These are phyloP conservation scores for Anisognathus igniventris DNA, from an alignment of 2,797 vertebrate genomes.

Conservation along the genomic window DNA sequence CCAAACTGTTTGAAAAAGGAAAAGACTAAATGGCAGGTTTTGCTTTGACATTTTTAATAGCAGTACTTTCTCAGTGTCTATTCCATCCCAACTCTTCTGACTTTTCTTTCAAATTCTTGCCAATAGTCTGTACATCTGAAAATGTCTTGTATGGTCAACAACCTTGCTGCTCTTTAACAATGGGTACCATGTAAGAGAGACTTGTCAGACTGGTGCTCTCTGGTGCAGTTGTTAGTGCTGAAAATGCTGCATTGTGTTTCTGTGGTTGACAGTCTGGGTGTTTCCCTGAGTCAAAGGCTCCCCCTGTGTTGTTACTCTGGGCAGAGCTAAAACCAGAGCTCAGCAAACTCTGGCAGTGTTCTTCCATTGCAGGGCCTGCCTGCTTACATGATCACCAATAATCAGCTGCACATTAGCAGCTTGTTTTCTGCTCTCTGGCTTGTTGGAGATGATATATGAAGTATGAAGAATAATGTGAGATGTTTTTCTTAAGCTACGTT, in stretches of 20 bases:
- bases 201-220: background rate
- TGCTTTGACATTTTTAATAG: background rate
- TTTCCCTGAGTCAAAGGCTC: background rate
- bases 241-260: background rate
- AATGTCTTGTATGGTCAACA: background rate
- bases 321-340: background rate
- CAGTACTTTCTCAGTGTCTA: background rate
- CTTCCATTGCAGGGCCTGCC: background rate
- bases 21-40: background rate
- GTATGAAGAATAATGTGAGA: constrained; percentile 44
- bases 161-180: background rate
- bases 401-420: background rate
- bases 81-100: background rate
- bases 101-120: background rate
- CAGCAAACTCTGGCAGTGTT: background rate
- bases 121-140: background rate
- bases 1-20: background rate
- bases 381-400: constrained; percentile 10
- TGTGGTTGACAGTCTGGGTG: background rate
- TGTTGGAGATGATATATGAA: constrained; percentile 57
- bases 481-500: constrained; percentile 62
- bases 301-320: background rate
- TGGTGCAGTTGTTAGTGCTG: background rate
- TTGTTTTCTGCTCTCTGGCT: constrained; percentile 57
- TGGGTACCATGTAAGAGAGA: background rate